Conservation (phyloP, 2,113 vertebrate species). For the Boulengeromyrus knoepffleri region DNA sequence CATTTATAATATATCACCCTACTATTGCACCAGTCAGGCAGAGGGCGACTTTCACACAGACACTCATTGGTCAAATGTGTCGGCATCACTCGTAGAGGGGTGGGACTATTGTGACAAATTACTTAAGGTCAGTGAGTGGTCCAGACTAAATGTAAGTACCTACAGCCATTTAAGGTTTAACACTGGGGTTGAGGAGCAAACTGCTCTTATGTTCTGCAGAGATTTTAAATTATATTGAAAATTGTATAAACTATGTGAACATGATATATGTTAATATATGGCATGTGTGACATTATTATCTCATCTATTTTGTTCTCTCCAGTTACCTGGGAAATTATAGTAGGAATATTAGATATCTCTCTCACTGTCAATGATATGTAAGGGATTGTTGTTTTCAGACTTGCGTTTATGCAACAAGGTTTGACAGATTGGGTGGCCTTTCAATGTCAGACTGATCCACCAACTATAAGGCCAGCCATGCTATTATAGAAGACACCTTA, state of each 20-base stretch:
- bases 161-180: neutral
- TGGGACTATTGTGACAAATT: neutral
- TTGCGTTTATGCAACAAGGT: neutral
- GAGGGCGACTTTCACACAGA: neutral
- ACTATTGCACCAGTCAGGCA: neutral
- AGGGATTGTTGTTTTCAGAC: neutral
- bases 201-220: neutral
- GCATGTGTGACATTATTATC: neutral
- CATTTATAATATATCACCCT: neutral
- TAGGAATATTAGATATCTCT: neutral
- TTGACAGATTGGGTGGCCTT: neutral
- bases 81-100: neutral
- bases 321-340: neutral
- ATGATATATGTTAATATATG: neutral
- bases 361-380: neutral
- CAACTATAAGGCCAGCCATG: neutral
- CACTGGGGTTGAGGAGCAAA: neutral
- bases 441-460: neutral
- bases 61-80: neutral
- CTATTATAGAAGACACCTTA: neutral
- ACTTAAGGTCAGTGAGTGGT: neutral
- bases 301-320: neutral
- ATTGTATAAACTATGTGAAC: neutral
- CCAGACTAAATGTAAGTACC: neutral
- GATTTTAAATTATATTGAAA: neutral